Base-by-base conservation (phyloP, 2,797 vertebrate species). In the Coccyzus lansbergi region DNA sequence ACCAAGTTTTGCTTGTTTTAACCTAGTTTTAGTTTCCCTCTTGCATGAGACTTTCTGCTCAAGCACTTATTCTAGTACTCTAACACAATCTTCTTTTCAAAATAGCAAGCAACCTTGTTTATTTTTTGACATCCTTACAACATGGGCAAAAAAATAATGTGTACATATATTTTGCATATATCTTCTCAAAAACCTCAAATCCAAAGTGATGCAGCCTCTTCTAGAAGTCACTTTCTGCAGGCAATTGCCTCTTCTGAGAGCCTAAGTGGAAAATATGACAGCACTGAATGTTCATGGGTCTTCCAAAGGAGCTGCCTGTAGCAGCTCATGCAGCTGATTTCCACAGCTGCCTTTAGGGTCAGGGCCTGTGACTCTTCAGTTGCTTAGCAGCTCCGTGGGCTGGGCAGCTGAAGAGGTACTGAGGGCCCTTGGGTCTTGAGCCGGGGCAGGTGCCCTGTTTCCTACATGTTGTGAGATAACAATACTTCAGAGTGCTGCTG, bases 211-310 rank as follows among this genome's bases (percentile, higher is more conserved):
- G 7, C 7, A 63, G 29, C 6, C 4, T 67, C 7, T 59, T 52
- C 22, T 55, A n/a, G 29, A 7, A 4, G 2, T 8, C 5, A 3
- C 4, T 24, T 78, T 36, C 33, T 68, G 13, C 2, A 2, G 24
- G 17, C 13, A 67, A 19, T 3, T 60, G 17, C 4, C 8, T 69
- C 10, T 42, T 26, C 26, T 36, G 49, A 62, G 53, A 21, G 4
- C 18, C 17, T 33, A 7, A 33, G 11, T 52, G 29, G 36, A 68
- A 63, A 20, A 5, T 7, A 42, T 18, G 2, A 2, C 13, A 44
- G 64, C 38, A 3, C 22, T 18, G 21, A 9, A 21, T 10, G 7
- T 17, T 42, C 18, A 7, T 4, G 4, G 10, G 2, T 29, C 10
- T n/a, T 63, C 60, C 26, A 16, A 9, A 48, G 48, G 11, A 13